Evolutionary conservation across 2,888 invertebrate species (phyloP).

Genomic region (Chouioia cunea): DNA sequence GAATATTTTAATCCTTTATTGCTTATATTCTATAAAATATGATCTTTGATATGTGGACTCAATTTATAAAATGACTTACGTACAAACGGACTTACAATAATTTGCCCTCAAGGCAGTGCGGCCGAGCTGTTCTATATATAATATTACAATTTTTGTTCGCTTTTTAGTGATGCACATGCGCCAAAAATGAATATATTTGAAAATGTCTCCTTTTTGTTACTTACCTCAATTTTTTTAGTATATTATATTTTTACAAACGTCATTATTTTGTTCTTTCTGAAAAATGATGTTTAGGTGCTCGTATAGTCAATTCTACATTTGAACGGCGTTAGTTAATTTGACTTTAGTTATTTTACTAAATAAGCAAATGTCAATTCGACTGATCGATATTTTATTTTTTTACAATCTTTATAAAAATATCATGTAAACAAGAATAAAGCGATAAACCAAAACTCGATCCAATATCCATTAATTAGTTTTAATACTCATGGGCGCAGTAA

Average conservation of each 20-base stretch:
- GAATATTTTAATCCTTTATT: slow-evolving; percentile 51
- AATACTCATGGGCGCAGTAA: background rate
- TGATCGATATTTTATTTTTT: background rate
- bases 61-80: slow-evolving; percentile 59
- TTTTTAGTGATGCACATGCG: too few species aligned
- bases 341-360: slow-evolving; percentile 1
- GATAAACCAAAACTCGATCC: slow-evolving; percentile 5
- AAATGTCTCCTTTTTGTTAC: background rate
- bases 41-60: slow-evolving; percentile 62
- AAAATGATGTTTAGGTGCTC: background rate
- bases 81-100: slow-evolving; percentile 40
- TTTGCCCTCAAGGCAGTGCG: background rate
- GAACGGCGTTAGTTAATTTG: background rate
- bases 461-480: background rate
- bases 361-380: background rate
- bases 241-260: slow-evolving; percentile 42
- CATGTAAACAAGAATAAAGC: slow-evolving; percentile 39
- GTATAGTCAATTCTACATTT: background rate
- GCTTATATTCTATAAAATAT: slow-evolving; percentile 60
- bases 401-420: slow-evolving; percentile 46
- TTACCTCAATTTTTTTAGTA: slow-evolving; percentile 28
- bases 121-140: background rate
- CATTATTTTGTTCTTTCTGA: slow-evolving; percentile 1
- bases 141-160: background rate
- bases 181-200: background rate